Conservation (phyloP, 2,888 invertebrate genomes). For the Sinhomidia bicolor region DNA sequence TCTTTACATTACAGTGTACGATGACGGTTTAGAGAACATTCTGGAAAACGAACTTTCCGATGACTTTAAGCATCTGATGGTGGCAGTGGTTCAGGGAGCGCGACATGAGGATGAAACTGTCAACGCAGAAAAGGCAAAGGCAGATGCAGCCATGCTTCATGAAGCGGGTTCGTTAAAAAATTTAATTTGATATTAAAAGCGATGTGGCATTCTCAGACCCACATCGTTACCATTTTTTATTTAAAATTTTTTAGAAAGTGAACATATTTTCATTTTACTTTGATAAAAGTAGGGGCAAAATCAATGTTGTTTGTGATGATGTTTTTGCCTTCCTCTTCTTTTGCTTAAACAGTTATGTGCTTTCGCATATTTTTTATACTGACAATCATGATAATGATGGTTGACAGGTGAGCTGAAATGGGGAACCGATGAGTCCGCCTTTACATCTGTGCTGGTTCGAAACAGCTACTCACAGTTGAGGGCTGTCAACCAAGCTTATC, state of each 20-base stretch:
- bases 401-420: conserved; percentile 80
- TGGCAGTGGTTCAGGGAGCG: conserved; percentile 81
- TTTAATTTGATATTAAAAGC: conserved; percentile 45
- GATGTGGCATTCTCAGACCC: not conserved
- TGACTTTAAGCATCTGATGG: conserved; percentile 83
- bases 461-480: conserved; percentile 82
- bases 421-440: conserved; percentile 82
- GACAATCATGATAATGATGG: conserved; percentile 63
- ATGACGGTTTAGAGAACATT: conserved; percentile 82
- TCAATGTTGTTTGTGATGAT: not conserved
- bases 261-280: not conserved
- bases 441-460: conserved; percentile 82
- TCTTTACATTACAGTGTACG: conserved; percentile 80
- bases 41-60: conserved; percentile 83
- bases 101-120: conserved; percentile 78
- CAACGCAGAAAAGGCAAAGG: conserved; percentile 76
- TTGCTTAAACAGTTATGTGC: not conserved
- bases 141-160: conserved; percentile 77
- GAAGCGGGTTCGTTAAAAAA: conserved; percentile 78
- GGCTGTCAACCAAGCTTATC: conserved; percentile 77
- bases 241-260: not conserved
- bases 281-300: not conserved
- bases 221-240: conserved; percentile 31
- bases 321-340: not conserved
- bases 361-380: conserved; percentile 36